Conservation (phyloP, 2,888 invertebrate species). For the Buathra laborator region DNA sequence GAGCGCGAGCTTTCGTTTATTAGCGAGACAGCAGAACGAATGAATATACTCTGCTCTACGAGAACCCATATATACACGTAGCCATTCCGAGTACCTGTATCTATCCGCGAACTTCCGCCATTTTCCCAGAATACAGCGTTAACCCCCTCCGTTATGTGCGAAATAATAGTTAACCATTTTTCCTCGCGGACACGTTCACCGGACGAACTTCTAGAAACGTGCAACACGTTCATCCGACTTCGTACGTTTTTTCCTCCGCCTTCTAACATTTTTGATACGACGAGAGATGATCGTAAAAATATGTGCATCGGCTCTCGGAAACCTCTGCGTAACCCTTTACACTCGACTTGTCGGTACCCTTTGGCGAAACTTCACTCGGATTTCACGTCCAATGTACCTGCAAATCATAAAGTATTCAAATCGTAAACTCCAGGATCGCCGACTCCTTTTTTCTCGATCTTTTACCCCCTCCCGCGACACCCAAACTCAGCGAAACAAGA, state of each 20-base stretch:
- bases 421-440: not conserved
- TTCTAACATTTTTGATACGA: not conserved
- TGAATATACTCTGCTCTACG: conserved; percentile 9
- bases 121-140: not conserved
- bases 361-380: not conserved
- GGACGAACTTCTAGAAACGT: conserved; percentile 27
- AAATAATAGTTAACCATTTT: conserved; percentile 44
- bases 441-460: no score
- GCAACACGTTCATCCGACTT: not conserved
- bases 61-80: conserved; percentile 3
- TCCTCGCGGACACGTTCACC: not conserved
- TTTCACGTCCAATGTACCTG: not conserved
- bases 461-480: no score
- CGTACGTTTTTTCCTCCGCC: not conserved
- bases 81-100: not conserved
- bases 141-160: not conserved
- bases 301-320: conserved; percentile 9
- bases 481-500: no score
- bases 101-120: not conserved
- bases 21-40: conserved; percentile 12
- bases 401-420: conserved; percentile 31
- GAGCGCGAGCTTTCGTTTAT: conserved; percentile 33
- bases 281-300: conserved; percentile 35
- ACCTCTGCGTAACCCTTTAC: not conserved
- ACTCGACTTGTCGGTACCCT: not conserved